Base-by-base conservation (phyloP, 35 echinoderm and acorn worm species). In the Patiria miniata region DNA sequence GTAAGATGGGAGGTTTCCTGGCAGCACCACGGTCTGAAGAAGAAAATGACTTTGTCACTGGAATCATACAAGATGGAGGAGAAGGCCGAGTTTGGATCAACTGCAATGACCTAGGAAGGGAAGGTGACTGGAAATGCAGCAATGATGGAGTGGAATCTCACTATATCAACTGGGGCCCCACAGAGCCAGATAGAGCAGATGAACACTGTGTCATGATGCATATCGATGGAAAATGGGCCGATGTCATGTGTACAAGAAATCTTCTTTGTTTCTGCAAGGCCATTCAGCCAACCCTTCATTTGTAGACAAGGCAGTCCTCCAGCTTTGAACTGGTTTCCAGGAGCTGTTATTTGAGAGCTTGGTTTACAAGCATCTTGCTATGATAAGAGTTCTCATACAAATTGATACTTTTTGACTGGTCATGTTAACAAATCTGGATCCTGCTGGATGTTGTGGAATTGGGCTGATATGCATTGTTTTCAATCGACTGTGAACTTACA, bases 71-170 rank as follows among this genome's bases (percentile, higher is more conserved):
- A 30, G 12, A 10, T 28, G 65, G 8, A 8, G 65, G 0, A 21
- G 19, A 21, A 30, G 12, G 12, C 12, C 8, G 12, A 4, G 8
- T 73, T 0, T 73, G 65, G 65, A 36, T 73, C 34, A 16, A 73
- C 9, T 73, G 65, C n/a, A 73, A 73, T 30, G 65, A 73, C 34
- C 22, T 73, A 14, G 65, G 29, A 10, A 34, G 14, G 14, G 29
- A 73, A 34, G 65, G 65, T n/a, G 34, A 3, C 26, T 73, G 65
- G 65, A 73, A 73, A 34, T 73, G 65, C 65, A 30, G 65, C 26
- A 34, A 30, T 26, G 65, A 34, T 16, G 34, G 34, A 26, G 65
- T 73, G 26, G 65, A 73, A 34, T 26, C 34, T 34, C 26, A 12
- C 34, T 73, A 73, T 23, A 22, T 7, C 14, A 73, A 73, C 65